These are phyloP conservation scores for Ectemnius lituratus DNA, from an alignment of 2,888 invertebrate genomes.

Conservation along the genomic window DNA sequence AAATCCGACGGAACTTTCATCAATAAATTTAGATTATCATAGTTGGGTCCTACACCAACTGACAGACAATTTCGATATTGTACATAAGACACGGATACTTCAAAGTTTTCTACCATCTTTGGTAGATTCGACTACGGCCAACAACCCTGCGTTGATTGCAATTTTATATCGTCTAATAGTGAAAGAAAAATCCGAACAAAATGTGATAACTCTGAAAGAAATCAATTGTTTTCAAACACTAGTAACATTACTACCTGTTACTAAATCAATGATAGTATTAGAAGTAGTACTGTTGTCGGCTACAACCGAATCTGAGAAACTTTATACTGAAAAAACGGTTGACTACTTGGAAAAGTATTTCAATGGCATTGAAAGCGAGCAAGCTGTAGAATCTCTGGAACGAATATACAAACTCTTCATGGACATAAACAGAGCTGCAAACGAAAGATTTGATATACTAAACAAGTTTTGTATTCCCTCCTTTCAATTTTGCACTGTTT, in stretches of 20 bases:
- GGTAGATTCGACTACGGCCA: slow-evolving; percentile 46
- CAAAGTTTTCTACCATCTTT: slow-evolving; percentile 68
- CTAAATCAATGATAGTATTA: slow-evolving; percentile 65
- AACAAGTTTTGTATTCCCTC: slow-evolving; percentile 71
- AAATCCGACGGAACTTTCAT: slow-evolving; percentile 58
- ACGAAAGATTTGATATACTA: slow-evolving; percentile 71
- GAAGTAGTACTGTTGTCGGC: slow-evolving; percentile 64
- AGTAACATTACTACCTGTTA: slow-evolving; percentile 62
- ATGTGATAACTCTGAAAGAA: slow-evolving; percentile 46
- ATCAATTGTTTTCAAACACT: slow-evolving; percentile 66
- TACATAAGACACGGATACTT: slow-evolving; percentile 65
- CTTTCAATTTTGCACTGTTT: slow-evolving; percentile 62
- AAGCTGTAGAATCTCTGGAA: slow-evolving; percentile 63
- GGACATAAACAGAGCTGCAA: slow-evolving; percentile 35
- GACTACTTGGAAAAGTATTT: slow-evolving; percentile 64
- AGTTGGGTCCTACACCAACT: slow-evolving; percentile 68
- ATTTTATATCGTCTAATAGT: slow-evolving; percentile 56
- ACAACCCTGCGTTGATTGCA: slow-evolving; percentile 48
- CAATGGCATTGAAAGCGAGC: slow-evolving; percentile 44
- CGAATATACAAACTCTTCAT: slow-evolving; percentile 64
- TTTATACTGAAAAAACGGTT: slow-evolving; percentile 59
- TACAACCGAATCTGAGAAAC: slow-evolving; percentile 55
- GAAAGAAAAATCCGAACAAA: slow-evolving; percentile 22
- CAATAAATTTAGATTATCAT: slow-evolving; percentile 51
- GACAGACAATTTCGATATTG: slow-evolving; percentile 42